Base-by-base conservation (phyloP, 2,113 vertebrate genomes). In the Centropristis striata region DNA sequence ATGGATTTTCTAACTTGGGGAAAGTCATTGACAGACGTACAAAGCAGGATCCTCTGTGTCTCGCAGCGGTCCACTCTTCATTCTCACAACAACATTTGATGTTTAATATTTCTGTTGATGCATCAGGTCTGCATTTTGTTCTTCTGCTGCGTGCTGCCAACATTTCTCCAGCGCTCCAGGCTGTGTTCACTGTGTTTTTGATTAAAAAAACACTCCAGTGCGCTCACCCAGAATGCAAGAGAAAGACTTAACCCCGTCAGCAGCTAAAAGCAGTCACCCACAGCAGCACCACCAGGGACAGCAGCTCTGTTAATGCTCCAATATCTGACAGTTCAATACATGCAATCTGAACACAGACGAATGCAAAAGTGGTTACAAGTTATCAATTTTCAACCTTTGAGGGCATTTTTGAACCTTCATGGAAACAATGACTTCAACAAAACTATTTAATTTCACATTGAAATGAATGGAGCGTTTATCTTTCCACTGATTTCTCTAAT, bases 81-180 rank as follows among this genome's bases (percentile, higher is more conserved):
- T 36, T 14, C 59, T 18, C 39, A 21, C 5, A 36, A 15, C 32
- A 10, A 36, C 54, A 44, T 75, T 41, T 54, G 58, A 53, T 66
- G 20, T 69, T 55, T 65, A 51, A 28, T 58, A 16, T 78, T 63
- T 70, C 20, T 63, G 76, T 83, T 75, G 68, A 65, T 71, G 51
- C 37, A 37, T 21, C 13, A 14, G 21, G 51, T 72, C 5, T 37
- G 67, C 42, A 50, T 79, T 87, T 84, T 87, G 77, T 89, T 78
- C 67, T 14, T 59, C 49, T 55, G 71, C 57, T 78, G 80, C 85
- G 41, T 55, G 71, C 57, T 78, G 80, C 85, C 83, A 85, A 81
- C 66, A 16, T 49, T 37, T 74, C 53, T 75, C 23, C 4, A 13
- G 41, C 1, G 80, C 84, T 87, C 15, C 65, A n/a, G 81, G 81